Conservation (phyloP, 1,140 invertebrate genomes). For the Zaprionus nigranus region DNA sequence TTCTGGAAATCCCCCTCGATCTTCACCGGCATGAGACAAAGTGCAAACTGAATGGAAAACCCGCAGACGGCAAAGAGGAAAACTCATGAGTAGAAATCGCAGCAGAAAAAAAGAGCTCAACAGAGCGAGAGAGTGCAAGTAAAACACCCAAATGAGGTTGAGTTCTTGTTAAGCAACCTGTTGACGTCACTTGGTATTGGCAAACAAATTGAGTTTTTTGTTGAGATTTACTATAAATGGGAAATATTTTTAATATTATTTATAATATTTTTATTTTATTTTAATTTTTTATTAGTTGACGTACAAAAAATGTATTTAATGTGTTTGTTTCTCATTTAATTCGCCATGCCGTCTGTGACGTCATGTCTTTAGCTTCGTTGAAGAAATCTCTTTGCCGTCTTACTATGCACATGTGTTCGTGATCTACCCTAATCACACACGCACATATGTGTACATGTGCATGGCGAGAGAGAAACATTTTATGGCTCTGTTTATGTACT, state of each 20-base stretch:
- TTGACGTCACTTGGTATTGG: background rate
- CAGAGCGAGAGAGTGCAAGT: background rate
- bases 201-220: background rate
- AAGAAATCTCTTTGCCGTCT: background rate
- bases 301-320: background rate
- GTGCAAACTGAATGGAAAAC: background rate
- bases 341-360: background rate
- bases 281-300: background rate
- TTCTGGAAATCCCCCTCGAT: no score
- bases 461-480: background rate
- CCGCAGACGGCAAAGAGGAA: background rate
- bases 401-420: background rate
- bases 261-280: background rate
- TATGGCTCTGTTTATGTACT: background rate
- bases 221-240: background rate
- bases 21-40: background rate
- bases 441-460: background rate
- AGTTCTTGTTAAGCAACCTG: background rate
- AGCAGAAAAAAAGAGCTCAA: no score
- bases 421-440: background rate
- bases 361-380: background rate
- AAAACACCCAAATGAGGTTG: background rate
- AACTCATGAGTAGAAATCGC: background rate
- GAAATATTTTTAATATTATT: background rate
- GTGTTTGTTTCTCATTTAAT: background rate